phyloP scores from a whole-genome alignment of 2,113 vertebrate species.

The Megaptera novaeangliae region DNA sequence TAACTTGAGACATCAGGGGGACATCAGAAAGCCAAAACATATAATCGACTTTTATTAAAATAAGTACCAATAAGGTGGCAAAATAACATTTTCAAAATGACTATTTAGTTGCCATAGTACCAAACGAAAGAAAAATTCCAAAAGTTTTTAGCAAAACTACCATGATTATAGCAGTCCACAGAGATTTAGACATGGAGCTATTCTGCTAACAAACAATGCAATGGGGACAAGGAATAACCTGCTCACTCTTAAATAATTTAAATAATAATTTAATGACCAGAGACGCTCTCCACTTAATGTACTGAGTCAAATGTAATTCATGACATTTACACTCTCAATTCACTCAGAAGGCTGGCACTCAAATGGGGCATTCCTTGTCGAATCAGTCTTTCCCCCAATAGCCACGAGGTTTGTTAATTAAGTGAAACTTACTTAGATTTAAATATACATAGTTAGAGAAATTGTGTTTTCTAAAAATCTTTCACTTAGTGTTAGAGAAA shows the following conservation, averaged over 20 bases:
- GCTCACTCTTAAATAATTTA: neutral
- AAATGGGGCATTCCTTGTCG: neutral
- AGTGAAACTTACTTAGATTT: neutral
- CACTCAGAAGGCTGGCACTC: neutral
- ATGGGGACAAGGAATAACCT: neutral
- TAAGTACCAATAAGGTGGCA: neutral
- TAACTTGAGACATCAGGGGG: neutral
- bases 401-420: neutral
- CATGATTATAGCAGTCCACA: neutral
- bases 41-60: slow-evolving; percentile 33
- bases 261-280: neutral
- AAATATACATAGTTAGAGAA: neutral
- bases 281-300: neutral
- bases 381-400: neutral
- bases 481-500: neutral
- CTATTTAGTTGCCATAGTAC: neutral
- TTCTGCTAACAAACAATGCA: neutral
- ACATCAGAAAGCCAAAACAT: neutral
- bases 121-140: neutral
- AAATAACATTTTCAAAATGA: slow-evolving; percentile 14
- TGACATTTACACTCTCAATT: neutral
- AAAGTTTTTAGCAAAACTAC: neutral
- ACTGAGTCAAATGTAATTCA: neutral
- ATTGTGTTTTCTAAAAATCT: neutral
- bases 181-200: neutral